Percentiles rank a stretch among this genome's conserved stretches.
These are phyloP conservation scores for Pandemis heparana DNA, from an alignment of 2,888 invertebrate species.

Conservation along the genomic window DNA sequence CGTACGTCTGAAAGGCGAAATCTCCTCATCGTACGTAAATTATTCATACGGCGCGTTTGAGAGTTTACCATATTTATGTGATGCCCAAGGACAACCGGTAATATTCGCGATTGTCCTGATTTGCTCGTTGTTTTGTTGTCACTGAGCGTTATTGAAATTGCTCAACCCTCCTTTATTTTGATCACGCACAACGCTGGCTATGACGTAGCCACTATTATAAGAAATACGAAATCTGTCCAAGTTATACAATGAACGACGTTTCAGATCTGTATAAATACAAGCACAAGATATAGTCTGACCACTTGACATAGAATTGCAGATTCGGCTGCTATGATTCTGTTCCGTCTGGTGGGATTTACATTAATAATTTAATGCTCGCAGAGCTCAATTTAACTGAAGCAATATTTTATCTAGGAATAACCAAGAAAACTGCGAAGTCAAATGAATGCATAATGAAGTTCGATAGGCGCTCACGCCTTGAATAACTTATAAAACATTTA, in stretches of 20 bases:
- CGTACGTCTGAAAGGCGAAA: constrained; percentile 24
- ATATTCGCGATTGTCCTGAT: constrained; percentile 32
- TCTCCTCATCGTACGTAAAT: constrained; percentile 28
- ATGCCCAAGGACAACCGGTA: constrained; percentile 34
- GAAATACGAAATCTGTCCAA: not conserved
- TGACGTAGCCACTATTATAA: not conserved
- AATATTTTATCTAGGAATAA: not conserved
- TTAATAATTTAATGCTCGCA: not conserved
- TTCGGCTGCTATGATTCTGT: not conserved
- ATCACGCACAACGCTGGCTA: constrained; percentile 2
- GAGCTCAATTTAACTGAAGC: not conserved
- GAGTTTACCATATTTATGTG: constrained; percentile 36
- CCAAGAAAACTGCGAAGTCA: not conserved
- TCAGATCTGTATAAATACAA: not conserved
- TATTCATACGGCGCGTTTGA: constrained; percentile 35
- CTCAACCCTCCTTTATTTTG: constrained; percentile 25
- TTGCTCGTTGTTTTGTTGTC: constrained; percentile 13
- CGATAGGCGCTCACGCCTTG: not conserved
- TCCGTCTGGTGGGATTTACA: not conserved
- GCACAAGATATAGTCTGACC: not conserved
- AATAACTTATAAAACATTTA: not conserved
- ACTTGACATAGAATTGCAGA: not conserved
- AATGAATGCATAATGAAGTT: not conserved
- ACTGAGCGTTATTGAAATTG: constrained; percentile 22
- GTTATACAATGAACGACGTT: not conserved